Conservation (phyloP, 1,140 invertebrate genomes). For the Coptotermes formosanus region DNA sequence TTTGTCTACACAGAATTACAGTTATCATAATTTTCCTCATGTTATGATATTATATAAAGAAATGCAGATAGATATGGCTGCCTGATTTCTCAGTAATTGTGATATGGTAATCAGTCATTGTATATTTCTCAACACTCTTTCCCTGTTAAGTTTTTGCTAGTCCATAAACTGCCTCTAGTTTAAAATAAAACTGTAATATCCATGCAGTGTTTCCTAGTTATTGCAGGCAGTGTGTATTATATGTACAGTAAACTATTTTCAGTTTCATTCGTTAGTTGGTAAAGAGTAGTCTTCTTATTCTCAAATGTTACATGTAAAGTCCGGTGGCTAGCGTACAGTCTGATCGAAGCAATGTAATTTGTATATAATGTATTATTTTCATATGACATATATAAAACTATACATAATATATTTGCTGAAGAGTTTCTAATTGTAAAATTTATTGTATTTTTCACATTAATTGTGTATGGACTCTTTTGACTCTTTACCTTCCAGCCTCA, state of each 20-base stretch:
- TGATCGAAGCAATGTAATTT: background rate
- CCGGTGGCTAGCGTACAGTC: background rate
- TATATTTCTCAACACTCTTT: background rate
- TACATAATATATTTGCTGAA: conserved; percentile 19
- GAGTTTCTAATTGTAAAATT: background rate
- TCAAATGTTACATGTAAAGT: background rate
- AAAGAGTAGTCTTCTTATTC: background rate
- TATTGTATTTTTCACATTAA: background rate
- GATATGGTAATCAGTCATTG: background rate
- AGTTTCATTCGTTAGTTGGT: background rate
- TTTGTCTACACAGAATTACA: background rate
- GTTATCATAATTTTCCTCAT: background rate
- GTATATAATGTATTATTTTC: conserved; percentile 15
- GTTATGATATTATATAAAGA: background rate
- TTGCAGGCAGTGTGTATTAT: conserved; percentile 7
- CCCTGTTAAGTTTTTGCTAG: conserved; percentile 5
- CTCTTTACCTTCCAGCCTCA: no score
- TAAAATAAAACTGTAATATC: conserved; percentile 14
- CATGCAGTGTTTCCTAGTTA: conserved; percentile 4
- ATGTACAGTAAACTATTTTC: background rate
- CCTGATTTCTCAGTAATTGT: background rate
- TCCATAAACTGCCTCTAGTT: background rate
- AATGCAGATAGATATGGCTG: background rate
- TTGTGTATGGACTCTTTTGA: no score
- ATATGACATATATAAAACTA: conserved; percentile 13